phyloP scores from a whole-genome alignment of 2,888 invertebrate species.

The Camptogramma bilineatum region DNA sequence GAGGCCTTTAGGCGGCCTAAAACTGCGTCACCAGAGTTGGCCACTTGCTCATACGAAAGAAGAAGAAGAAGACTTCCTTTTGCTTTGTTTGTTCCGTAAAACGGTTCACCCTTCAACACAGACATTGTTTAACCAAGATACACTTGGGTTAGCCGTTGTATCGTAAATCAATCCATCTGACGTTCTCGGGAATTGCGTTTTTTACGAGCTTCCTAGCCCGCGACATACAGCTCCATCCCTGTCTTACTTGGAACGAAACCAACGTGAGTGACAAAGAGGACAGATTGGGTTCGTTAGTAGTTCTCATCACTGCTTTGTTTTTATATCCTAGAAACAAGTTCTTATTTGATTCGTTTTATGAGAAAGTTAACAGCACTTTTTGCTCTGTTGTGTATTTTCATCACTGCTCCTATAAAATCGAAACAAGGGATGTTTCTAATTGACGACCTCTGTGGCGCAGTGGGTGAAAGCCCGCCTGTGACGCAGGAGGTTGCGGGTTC shows the following conservation, averaged over 20 bases:
- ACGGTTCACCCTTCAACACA: constrained; percentile 35
- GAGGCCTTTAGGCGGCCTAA: too few species aligned
- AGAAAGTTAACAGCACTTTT: background rate
- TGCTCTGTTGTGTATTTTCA: background rate
- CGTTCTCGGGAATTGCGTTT: constrained; percentile 66
- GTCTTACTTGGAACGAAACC: constrained; percentile 12
- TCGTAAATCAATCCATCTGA: constrained; percentile 75
- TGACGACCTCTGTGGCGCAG: too few species aligned
- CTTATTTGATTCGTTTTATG: constrained; percentile 23
- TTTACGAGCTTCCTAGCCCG: constrained; percentile 51
- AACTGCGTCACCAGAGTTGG: too few species aligned
- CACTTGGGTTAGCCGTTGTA: constrained; percentile 51
- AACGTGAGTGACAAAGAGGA: constrained; percentile 13
- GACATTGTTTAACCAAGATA: constrained; percentile 25
- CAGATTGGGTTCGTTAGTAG: constrained; percentile 23
- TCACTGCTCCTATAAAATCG: background rate
- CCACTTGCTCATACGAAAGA: too few species aligned
- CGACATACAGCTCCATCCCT: constrained; percentile 28
- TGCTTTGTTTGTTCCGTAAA: constrained; percentile 23
- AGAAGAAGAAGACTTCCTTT: background rate
- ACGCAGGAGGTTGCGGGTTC: too few species aligned
- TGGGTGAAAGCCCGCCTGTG: too few species aligned
- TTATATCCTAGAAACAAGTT: constrained; percentile 25
- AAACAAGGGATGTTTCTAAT: background rate
- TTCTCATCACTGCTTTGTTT: constrained; percentile 29